Evolutionary conservation across 92 coral and sea anemone species (phyloP).

Genomic region (Zoanthus sociatus): DNA sequence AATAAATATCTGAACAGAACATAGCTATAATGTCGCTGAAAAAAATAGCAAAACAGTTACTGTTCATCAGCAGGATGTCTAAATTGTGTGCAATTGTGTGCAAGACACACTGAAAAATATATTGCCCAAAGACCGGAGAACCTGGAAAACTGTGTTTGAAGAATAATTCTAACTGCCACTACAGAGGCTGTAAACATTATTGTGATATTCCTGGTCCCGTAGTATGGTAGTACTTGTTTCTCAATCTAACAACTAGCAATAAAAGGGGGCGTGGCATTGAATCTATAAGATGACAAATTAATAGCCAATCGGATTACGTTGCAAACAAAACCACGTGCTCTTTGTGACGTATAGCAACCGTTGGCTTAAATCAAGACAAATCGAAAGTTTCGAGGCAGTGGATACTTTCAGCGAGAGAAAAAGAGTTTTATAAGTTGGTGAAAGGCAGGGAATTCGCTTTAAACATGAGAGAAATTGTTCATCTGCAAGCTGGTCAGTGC

Average conservation of each 20-base stretch:
- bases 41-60: too few species aligned
- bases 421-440: not conserved
- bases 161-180: too few species aligned
- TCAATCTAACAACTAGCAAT: not conserved
- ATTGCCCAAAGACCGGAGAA: too few species aligned
- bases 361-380: constrained; percentile 60
- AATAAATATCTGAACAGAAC: too few species aligned
- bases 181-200: too few species aligned
- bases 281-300: constrained; percentile 45
- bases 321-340: constrained; percentile 75
- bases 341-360: constrained; percentile 82
- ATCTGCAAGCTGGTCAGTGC: constrained; percentile 99
- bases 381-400: constrained; percentile 19
- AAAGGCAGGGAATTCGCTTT: constrained; percentile 31
- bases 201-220: too few species aligned
- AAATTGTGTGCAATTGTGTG: too few species aligned
- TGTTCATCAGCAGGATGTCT: too few species aligned
- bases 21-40: too few species aligned
- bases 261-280: constrained; percentile 43
- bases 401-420: constrained; percentile 22
- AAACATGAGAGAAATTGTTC: constrained; percentile 99
- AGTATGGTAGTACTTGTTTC: too few species aligned
- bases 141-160: too few species aligned
- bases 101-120: too few species aligned
- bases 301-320: constrained; percentile 77